A percentile compares a stretch with the other conserved stretches of the same genome.
Evolutionary conservation across 2,888 invertebrate species (phyloP).

Genomic region (Troides helena): DNA sequence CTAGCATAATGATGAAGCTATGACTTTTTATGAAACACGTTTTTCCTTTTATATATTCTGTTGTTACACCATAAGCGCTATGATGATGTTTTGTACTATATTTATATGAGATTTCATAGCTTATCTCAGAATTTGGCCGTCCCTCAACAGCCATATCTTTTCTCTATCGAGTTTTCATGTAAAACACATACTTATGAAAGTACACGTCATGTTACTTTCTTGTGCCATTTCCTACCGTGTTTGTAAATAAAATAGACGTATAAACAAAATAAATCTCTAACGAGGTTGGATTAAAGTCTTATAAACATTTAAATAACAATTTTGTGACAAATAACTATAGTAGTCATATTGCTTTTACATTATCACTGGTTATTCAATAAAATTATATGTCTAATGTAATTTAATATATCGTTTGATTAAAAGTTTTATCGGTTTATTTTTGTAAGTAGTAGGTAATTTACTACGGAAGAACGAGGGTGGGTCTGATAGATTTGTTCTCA

Average conservation of each 20-base stretch:
- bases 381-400: too few relatives aligned
- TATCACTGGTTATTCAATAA: too few relatives aligned
- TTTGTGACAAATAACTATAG: too few relatives aligned
- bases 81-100: constrained; percentile 13
- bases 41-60: constrained; percentile 14
- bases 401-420: not conserved
- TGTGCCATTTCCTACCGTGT: not conserved
- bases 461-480: constrained; percentile 33
- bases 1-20: constrained; percentile 6
- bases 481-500: constrained; percentile 50
- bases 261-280: not conserved
- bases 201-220: not conserved
- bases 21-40: constrained; percentile 21
- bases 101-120: constrained; percentile 4
- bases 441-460: constrained; percentile 10
- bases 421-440: not conserved
- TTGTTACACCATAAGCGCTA: constrained; percentile 4
- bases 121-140: constrained; percentile 3
- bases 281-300: not conserved
- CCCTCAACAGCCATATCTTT: constrained; percentile 17
- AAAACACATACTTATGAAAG: constrained; percentile 1
- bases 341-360: too few relatives aligned
- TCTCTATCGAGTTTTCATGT: constrained; percentile 15
- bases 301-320: too few relatives aligned
- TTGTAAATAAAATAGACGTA: not conserved